phyloP scores from a whole-genome alignment of 1,140 invertebrate genomes.

The Antheraea pernyi region DNA sequence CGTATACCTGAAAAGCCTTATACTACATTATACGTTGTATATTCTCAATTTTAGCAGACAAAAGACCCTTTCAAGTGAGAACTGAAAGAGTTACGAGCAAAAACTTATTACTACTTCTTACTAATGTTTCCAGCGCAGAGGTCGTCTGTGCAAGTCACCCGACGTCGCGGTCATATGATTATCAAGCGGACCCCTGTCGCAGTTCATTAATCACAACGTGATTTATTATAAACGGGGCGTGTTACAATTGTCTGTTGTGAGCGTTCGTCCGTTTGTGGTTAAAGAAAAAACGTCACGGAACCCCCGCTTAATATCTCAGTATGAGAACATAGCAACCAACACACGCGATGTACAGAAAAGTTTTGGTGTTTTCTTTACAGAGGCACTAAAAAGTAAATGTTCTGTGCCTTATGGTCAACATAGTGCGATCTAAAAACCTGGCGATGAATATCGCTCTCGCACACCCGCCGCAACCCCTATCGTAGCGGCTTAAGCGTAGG shows the following conservation, averaged over 20 bases:
- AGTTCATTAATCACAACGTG: slow-evolving; percentile 59
- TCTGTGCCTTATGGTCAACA: no score
- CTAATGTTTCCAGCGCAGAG: slow-evolving; percentile 2
- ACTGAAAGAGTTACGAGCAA: not conserved
- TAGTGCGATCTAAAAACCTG: no score
- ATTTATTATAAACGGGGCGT: slow-evolving; percentile 54
- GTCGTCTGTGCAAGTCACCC: slow-evolving; percentile 7
- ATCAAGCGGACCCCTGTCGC: slow-evolving; percentile 29
- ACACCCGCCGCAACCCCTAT: no score
- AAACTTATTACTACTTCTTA: not conserved
- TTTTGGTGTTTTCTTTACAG: no score
- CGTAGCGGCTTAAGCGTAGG: no score
- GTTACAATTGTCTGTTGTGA: slow-evolving; percentile 43
- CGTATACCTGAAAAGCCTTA: no score
- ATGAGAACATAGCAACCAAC: no score
- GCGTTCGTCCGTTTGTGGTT: not conserved
- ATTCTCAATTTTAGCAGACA: not conserved
- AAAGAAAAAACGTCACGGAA: slow-evolving; percentile 14
- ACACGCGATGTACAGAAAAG: no score
- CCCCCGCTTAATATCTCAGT: no score
- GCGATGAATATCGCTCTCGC: no score
- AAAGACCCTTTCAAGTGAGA: not conserved
- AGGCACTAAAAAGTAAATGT: no score
- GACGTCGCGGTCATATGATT: slow-evolving; percentile 36
- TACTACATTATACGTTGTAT: not conserved